phyloP scores from a whole-genome alignment of 1,140 invertebrate genomes.

The Camponotus pennsylvanicus region DNA sequence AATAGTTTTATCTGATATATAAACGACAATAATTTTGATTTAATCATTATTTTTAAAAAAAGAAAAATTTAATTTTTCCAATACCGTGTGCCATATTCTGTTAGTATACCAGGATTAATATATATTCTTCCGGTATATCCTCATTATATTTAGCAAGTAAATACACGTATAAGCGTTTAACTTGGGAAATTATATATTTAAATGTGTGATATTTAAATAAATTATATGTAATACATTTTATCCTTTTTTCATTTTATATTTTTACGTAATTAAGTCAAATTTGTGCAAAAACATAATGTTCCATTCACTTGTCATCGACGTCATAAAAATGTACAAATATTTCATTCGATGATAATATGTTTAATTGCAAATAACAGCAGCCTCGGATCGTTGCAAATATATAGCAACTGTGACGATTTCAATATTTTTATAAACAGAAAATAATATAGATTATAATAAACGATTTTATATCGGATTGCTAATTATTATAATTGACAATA shows the following conservation, averaged over 20 bases:
- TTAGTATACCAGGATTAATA: neutral
- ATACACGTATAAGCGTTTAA: neutral
- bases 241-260: neutral
- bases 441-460: neutral
- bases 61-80: neutral
- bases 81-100: neutral
- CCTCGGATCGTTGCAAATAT: no score
- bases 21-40: neutral
- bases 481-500: neutral
- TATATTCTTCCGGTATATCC: neutral
- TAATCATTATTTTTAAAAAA: neutral
- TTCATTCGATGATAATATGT: slow-evolving; percentile 30
- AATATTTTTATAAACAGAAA: neutral
- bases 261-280: neutral
- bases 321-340: neutral
- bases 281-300: neutral
- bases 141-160: neutral
- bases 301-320: neutral
- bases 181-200: neutral
- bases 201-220: neutral
- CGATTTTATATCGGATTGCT: no score
- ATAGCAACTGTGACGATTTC: neutral
- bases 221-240: neutral
- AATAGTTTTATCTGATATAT: neutral
- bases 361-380: neutral